Percentiles rank a stretch among this genome's conserved stretches.
phyloP scores from a whole-genome alignment of 1,140 invertebrate species.

The Bradynema listronoti region DNA sequence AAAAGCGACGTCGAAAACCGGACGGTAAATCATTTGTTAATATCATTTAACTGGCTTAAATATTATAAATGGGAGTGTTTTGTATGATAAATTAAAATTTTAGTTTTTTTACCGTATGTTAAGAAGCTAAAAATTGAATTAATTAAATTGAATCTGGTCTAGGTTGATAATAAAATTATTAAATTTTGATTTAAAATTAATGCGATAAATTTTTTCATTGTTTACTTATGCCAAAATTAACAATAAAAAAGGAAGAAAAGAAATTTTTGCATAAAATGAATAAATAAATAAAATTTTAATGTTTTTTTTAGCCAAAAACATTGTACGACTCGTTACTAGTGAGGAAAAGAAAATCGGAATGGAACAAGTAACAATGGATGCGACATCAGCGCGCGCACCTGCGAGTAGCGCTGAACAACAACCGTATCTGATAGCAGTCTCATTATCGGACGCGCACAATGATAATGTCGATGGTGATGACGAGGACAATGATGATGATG shows the following conservation, averaged over 20 bases:
- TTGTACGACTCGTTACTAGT: constrained; percentile 15
- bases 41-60: background rate
- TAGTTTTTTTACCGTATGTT: background rate
- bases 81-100: background rate
- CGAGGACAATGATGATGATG: background rate
- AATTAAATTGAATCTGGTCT: background rate
- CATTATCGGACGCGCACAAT: background rate
- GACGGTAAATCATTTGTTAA: constrained; percentile 3
- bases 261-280: background rate
- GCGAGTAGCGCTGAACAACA: constrained; percentile 4
- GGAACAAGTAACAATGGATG: background rate
- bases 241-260: background rate
- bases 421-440: background rate
- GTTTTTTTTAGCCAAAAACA: constrained; percentile 21
- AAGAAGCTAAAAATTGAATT: background rate
- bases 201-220: too few species aligned
- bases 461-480: constrained; percentile 1
- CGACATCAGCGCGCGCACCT: background rate
- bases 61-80: background rate
- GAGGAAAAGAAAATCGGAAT: background rate
- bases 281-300: background rate
- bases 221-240: too few species aligned
- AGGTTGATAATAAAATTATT: background rate
- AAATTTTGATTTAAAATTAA: background rate
- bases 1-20: constrained; percentile 17